Evolutionary conservation across 2,113 vertebrate species (phyloP), one percentile per base, ranked within the genome.

Genomic region (Theristicus caerulescens): DNA sequence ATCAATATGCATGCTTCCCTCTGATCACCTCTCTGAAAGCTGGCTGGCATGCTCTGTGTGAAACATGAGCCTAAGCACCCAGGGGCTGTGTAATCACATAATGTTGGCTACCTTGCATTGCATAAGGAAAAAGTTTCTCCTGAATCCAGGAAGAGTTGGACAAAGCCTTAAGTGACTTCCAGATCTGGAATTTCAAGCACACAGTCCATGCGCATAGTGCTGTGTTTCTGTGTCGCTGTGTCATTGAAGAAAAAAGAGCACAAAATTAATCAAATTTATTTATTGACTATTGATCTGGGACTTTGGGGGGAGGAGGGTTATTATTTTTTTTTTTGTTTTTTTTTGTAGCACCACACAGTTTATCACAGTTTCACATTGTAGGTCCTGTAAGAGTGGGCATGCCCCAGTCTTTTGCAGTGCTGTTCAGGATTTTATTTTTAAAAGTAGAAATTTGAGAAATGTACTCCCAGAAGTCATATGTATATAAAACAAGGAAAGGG

Each of bases 331-430:
- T 34, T n/a, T 7, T 34, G 15, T 4, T 20, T 42, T 20, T 40
- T 76, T 71, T 64, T 15, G 12, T 78, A 19, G 25, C 7, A 69
- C 25, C 32, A 52, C 20, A 34, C 1, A 34, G 15, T 32, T 91
- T 55, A 55, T 26, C 25, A 55, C 17, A 58, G 46, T 88, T 90
- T 57, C 13, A 64, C 10, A 59, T 7, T 57, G 12, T 49, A 49
- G 16, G 20, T 76, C 15, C n/a, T 1, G 0, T 69, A 80, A 77
- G n/a, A 52, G 15, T 31, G 20, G 13, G 6, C 6, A 57, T n/a
- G 0, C 0, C 20, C 4, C 32, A 55, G 12, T 42, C 8, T 80
- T 88, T 47, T 61, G 4, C 66, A 24, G 7, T 70, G n/a, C 26
- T 62, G 13, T 55, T 88, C 36, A 59, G 19, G 14, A 51, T 82